Percentiles rank a stretch among this genome's conserved stretches.
phyloP scores from a whole-genome alignment of 1,140 invertebrate genomes.

The Lepidostoma basale region DNA sequence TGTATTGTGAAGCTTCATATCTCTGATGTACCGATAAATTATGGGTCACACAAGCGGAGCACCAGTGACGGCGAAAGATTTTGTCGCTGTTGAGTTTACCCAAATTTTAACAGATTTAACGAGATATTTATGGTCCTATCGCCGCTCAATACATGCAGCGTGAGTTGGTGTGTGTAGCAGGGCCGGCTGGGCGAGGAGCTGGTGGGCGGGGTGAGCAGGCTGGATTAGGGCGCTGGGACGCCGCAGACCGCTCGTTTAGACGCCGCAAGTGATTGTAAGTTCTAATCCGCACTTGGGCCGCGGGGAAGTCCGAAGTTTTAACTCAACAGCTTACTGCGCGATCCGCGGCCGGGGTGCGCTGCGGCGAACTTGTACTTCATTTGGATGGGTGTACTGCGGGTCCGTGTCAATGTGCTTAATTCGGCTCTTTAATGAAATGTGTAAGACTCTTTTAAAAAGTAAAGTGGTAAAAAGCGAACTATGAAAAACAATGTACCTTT shows the following conservation, averaged over 20 bases:
- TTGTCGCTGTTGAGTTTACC: slow-evolving; percentile 18
- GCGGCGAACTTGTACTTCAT: too few relatives aligned
- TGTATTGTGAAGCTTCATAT: too few relatives aligned
- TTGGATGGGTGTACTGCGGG: too few relatives aligned
- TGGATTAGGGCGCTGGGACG: slow-evolving; percentile 19
- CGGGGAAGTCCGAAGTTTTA: slow-evolving; percentile 41
- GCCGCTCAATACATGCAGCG: slow-evolving; percentile 33
- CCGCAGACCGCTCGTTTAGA: slow-evolving; percentile 44
- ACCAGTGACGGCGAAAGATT: background rate
- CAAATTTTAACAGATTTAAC: slow-evolving; percentile 35
- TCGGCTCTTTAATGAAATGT: too few relatives aligned
- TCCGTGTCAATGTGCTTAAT: too few relatives aligned
- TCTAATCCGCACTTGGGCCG: slow-evolving; percentile 39
- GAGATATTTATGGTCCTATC: slow-evolving; percentile 41
- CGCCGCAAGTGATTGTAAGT: slow-evolving; percentile 46
- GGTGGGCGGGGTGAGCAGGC: slow-evolving; percentile 7
- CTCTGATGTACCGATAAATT: too few relatives aligned
- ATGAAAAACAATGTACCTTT: too few relatives aligned
- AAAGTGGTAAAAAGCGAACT: too few relatives aligned
- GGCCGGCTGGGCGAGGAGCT: slow-evolving; percentile 4
- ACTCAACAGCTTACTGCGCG: slow-evolving; percentile 17
- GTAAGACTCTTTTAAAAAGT: too few relatives aligned
- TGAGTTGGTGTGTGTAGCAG: slow-evolving; percentile 15
- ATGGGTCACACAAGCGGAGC: too few relatives aligned
- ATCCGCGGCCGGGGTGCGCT: background rate